phyloP scores from a whole-genome alignment of 2,797 vertebrate genomes.

The Luscinia megarhynchos region DNA sequence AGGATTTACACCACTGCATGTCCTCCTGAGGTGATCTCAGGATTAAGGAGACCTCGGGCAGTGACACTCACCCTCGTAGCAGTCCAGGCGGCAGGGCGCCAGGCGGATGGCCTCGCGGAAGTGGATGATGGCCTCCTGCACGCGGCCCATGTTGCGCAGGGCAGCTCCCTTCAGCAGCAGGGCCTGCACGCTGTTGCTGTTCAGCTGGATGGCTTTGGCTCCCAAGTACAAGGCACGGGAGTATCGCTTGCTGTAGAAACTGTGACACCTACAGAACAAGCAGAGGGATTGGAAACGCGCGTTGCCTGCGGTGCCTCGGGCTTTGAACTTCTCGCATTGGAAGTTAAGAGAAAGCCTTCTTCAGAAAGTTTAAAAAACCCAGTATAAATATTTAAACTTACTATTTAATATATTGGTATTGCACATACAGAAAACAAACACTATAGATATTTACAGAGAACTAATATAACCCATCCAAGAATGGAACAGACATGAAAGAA shows the following conservation, averaged over 20 bases:
- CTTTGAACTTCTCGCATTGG: neutral
- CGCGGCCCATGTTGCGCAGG: slow-evolving; percentile 94
- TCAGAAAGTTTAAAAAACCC: neutral
- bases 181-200: slow-evolving; percentile 97
- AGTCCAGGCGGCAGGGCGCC: slow-evolving; percentile 94
- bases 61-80: slow-evolving; percentile 87
- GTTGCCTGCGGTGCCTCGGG: rapidly evolving
- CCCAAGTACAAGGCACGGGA: slow-evolving; percentile 96
- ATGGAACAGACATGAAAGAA: neutral
- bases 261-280: slow-evolving; percentile 87
- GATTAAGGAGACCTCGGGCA: no score
- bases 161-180: slow-evolving; percentile 96
- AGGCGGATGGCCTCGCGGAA: slow-evolving; percentile 96
- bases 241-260: slow-evolving; percentile 97
- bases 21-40: no score
- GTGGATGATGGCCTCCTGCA: slow-evolving; percentile 98
- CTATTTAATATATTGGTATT: neutral
- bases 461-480: neutral
- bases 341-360: neutral
- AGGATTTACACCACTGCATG: no score
- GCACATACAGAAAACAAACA: neutral
- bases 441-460: neutral
- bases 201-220: slow-evolving; percentile 98
- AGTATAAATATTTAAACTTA: neutral
- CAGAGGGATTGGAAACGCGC: neutral